These are phyloP conservation scores for Torymus texanus DNA, from an alignment of 2,888 invertebrate species.

Conservation along the genomic window DNA sequence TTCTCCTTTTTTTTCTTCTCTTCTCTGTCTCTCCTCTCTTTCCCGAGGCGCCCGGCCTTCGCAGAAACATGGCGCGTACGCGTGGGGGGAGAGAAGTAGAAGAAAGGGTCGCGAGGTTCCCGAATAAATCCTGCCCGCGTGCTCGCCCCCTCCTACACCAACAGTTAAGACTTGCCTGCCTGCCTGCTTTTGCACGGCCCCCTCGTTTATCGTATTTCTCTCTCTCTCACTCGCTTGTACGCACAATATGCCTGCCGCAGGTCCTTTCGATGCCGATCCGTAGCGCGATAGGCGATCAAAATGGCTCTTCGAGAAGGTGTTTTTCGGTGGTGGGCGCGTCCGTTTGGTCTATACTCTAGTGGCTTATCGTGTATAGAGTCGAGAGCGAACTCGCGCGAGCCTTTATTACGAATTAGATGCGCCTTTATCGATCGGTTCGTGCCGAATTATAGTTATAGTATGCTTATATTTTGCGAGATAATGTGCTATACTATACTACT, in stretches of 20 bases:
- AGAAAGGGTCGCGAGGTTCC: constrained; percentile 53
- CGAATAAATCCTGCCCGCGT: constrained; percentile 53
- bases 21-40: neutral
- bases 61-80: constrained; percentile 44
- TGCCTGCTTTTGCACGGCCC: neutral
- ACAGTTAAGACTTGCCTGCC: neutral
- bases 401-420: constrained; percentile 44
- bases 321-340: constrained; percentile 8
- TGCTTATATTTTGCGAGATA: neutral
- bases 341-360: too few species aligned
- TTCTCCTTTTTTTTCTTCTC: constrained; percentile 34
- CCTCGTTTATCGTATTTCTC: constrained; percentile 25
- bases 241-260: constrained; percentile 36
- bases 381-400: neutral
- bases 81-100: neutral
- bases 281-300: constrained; percentile 48
- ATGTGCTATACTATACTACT: neutral
- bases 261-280: constrained; percentile 40
- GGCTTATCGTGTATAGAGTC: constrained; percentile 22
- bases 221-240: constrained; percentile 19
- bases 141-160: constrained; percentile 49
- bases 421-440: constrained; percentile 39
- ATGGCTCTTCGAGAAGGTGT: constrained; percentile 48
- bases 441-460: constrained; percentile 32
- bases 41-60: constrained; percentile 15